These are phyloP conservation scores for Telmatherina bonti DNA, from an alignment of 2,797 vertebrate genomes.

Conservation along the genomic window DNA sequence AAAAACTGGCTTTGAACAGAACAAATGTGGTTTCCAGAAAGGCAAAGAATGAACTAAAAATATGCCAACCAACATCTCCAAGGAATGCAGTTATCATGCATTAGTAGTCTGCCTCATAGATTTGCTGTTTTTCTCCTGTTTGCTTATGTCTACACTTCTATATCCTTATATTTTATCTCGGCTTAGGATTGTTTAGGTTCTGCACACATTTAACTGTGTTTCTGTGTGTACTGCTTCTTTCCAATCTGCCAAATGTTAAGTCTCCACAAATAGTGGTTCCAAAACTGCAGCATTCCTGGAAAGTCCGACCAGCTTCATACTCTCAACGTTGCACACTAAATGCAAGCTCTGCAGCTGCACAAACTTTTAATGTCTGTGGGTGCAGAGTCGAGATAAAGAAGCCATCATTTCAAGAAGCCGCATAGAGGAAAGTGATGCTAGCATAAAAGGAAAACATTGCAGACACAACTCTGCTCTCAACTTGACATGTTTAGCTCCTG, in stretches of 20 bases:
- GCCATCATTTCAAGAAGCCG: slow-evolving; percentile 22
- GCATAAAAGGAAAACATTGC: not conserved
- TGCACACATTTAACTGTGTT: not conserved
- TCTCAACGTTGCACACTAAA: not conserved
- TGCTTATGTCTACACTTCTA: not conserved
- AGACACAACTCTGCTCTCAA: not conserved
- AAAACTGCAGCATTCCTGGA: no score
- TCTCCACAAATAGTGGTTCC: no score
- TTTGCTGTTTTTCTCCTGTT: not conserved
- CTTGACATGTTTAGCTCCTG: not conserved
- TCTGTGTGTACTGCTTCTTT: not conserved
- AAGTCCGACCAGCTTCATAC: no score
- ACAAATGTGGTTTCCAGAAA: not conserved
- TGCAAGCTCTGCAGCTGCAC: not conserved
- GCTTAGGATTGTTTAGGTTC: not conserved
- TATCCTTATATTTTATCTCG: not conserved
- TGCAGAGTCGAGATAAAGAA: slow-evolving; percentile 23
- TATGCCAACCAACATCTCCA: not conserved
- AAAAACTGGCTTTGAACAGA: not conserved
- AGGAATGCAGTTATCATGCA: not conserved
- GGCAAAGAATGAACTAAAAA: not conserved
- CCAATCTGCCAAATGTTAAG: not conserved
- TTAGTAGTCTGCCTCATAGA: not conserved
- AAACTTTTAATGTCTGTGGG: not conserved
- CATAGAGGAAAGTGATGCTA: not conserved